Percentiles rank a stretch among this genome's conserved stretches.
Conservation (phyloP, 2,113 vertebrate genomes). For the Cricetomys ansorgei region DNA sequence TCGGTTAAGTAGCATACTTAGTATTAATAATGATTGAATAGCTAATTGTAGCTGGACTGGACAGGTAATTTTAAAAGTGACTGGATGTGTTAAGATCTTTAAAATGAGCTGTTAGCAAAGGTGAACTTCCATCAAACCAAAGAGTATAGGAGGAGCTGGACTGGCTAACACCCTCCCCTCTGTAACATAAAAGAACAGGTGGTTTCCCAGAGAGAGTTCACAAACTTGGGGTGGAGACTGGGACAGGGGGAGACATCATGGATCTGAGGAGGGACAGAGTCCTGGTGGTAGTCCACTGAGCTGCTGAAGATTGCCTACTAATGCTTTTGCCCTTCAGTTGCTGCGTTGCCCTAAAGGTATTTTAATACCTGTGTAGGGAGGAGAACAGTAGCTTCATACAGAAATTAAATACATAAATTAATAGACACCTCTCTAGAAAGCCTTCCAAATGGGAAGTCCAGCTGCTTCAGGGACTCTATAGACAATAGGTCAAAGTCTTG, state of each 20-base stretch:
- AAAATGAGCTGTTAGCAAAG: neutral
- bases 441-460: conserved; percentile 70
- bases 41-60: neutral
- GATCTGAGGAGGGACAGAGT: neutral
- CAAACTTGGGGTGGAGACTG: neutral
- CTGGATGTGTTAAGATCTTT: conserved; percentile 29
- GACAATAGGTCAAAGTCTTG: conserved; percentile 74
- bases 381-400: conserved; percentile 50
- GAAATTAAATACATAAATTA: conserved; percentile 84
- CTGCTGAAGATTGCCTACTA: neutral
- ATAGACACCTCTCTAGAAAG: conserved; percentile 72
- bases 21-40: neutral
- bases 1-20: neutral
- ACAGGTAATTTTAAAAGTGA: conserved; percentile 2
- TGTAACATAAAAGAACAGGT: neutral
- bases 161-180: neutral
- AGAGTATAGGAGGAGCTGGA: neutral
- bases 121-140: neutral
- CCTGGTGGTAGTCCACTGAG: neutral
- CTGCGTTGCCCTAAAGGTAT: conserved; percentile 74
- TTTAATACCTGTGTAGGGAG: conserved; percentile 72
- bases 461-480: conserved; percentile 51
- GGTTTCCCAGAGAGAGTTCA: neutral
- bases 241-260: neutral
- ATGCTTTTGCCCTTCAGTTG: conserved; percentile 47